phyloP scores from a whole-genome alignment of 1,140 invertebrate species.

The Calliopsis andreniformis region DNA sequence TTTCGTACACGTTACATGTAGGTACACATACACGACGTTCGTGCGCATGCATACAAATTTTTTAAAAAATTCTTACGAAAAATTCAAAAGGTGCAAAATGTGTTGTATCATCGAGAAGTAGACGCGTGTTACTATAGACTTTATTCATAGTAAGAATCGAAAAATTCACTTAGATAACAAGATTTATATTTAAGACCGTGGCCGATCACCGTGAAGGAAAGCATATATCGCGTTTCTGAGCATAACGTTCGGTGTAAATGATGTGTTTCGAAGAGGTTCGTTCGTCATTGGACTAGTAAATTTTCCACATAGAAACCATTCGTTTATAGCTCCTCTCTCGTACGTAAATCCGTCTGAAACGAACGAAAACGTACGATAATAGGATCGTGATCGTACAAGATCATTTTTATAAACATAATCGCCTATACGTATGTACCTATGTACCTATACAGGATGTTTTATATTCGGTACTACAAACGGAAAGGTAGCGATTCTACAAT shows the following conservation, averaged over 20 bases:
- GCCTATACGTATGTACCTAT: no score
- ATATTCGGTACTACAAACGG: no score
- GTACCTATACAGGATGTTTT: no score
- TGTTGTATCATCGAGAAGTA: no score
- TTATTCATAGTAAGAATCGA: no score
- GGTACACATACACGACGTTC: no score
- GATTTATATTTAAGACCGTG: conserved; percentile 11
- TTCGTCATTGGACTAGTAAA: conserved; percentile 91
- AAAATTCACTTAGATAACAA: background rate
- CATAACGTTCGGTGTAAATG: conserved; percentile 83
- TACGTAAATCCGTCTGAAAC: conserved; percentile 89
- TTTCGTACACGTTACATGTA: no score
- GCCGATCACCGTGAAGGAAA: conserved; percentile 69
- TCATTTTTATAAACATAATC: no score
- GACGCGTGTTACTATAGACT: no score
- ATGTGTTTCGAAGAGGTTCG: conserved; percentile 82
- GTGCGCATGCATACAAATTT: conserved; percentile 1
- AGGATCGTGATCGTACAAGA: no score
- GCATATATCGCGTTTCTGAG: conserved; percentile 75
- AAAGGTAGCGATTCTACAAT: no score
- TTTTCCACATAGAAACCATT: conserved; percentile 89
- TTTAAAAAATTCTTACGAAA: conserved; percentile 11
- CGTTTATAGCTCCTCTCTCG: conserved; percentile 87
- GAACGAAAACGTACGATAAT: background rate
- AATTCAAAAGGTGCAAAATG: background rate